Base-by-base conservation (phyloP, 2,888 invertebrate genomes). In the Yponomeuta evonymella region DNA sequence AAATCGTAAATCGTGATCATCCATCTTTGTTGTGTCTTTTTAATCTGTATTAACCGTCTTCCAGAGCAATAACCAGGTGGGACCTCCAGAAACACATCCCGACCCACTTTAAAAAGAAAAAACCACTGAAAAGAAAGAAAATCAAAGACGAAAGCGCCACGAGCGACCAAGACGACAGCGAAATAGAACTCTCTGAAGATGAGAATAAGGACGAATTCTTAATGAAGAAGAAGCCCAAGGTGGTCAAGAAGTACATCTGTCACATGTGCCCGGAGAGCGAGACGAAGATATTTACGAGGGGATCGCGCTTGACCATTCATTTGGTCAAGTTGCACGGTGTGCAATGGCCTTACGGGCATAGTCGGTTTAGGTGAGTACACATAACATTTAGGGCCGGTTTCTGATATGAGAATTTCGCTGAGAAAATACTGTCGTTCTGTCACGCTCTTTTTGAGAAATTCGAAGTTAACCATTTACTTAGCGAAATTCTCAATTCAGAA, bases 281-380 rank as follows among this genome's bases (percentile, higher is more conserved):
- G 0, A 80, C 76, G 73, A 88, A 86, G 72, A 89, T 93, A 70
- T 97, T 95, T 77, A 92, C 93, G 2, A 89, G 94, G 72, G 96
- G 96, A 3, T 90, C 93, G 11, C 83, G 93, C 12, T 83, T 97
- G 15, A 96, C 97, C 0, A 93, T 92, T 51, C 97, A 97, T 85
- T 84, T 97, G 72, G 95, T 95, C 33, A 94, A 94, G 70, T 88
- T 92, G 0, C 97, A 97, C 76, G 94, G 95, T 29, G 94, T 95
- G 2, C 95, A 94, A 77, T 94, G 96, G 93, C 95, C 96, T 0
- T 94, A 94, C 23, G 97, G 96, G 1, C 95, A 96, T 79, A 95
- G 95, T 72, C 89, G 96, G 74, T 97, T 97, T 81, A 94, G 95
- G 93, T 89, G 88, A 93, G 85, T 74, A 48, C 33, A 2, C 5